These are phyloP conservation scores for Pseudochirops cupreus DNA, from an alignment of 2,797 vertebrate species.

Conservation along the genomic window DNA sequence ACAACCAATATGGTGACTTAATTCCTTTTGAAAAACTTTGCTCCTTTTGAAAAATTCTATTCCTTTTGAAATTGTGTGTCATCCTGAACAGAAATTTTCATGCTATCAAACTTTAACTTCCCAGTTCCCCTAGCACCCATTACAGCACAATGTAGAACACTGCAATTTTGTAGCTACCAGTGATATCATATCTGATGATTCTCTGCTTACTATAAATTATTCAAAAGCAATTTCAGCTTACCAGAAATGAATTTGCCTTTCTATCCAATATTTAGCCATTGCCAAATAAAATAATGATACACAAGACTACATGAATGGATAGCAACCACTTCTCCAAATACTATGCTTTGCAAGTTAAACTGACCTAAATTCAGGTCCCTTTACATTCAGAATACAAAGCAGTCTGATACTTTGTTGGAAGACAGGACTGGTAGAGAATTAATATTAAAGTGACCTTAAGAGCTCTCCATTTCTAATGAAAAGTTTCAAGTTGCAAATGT, in stretches of 20 bases:
- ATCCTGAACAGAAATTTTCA: conserved; percentile 55
- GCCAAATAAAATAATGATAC: conserved; percentile 66
- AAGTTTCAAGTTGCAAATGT: conserved; percentile 72
- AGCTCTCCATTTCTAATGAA: conserved; percentile 68
- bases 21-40: conserved; percentile 45
- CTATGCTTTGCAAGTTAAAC: conserved; percentile 67
- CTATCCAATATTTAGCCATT: conserved; percentile 70
- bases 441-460: conserved; percentile 76
- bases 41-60: conserved; percentile 30
- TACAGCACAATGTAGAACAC: conserved; percentile 63
- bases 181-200: conserved; percentile 66
- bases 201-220: conserved; percentile 75
- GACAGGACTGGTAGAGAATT: conserved; percentile 72
- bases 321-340: conserved; percentile 66
- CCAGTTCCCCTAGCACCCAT: conserved; percentile 55
- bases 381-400: conserved; percentile 65
- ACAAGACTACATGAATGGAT: conserved; percentile 53
- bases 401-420: conserved; percentile 74
- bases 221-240: conserved; percentile 75
- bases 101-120: conserved; percentile 23
- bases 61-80: conserved; percentile 23
- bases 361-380: conserved; percentile 71
- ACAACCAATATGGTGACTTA: neutral
- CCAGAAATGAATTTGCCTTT: conserved; percentile 74
- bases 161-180: conserved; percentile 51